These are phyloP conservation scores for Hypsibius dujardini DNA, from an alignment of 1,140 invertebrate species.

Conservation along the genomic window DNA sequence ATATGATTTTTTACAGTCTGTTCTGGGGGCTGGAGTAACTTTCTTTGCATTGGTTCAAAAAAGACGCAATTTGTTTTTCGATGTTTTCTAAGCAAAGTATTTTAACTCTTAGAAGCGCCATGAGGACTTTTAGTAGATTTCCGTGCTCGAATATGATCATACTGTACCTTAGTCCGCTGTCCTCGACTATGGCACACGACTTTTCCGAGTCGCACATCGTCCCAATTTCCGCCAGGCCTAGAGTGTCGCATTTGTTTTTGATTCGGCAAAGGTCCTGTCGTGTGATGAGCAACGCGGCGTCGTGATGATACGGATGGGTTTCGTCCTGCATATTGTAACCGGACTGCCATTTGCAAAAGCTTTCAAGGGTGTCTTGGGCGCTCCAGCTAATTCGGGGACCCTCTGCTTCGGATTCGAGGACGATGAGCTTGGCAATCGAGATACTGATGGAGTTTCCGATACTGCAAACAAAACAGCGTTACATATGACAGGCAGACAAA, in stretches of 20 bases:
- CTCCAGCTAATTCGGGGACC: slow-evolving; percentile 24
- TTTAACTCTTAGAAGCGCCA: no score
- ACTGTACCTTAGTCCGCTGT: slow-evolving; percentile 74
- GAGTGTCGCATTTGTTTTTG: slow-evolving; percentile 51
- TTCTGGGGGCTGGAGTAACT: no score
- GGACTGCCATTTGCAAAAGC: slow-evolving; percentile 53
- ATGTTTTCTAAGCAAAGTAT: no score
- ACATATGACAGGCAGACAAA: slow-evolving; percentile 16
- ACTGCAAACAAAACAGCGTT: slow-evolving; percentile 40
- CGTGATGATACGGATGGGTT: slow-evolving; percentile 41
- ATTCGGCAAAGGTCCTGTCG: slow-evolving; percentile 52
- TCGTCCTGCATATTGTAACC: slow-evolving; percentile 39
- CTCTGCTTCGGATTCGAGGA: slow-evolving; percentile 35
- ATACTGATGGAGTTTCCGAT: slow-evolving; percentile 62
- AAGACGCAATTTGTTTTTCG: no score
- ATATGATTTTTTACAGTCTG: no score
- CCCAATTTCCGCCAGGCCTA: slow-evolving; percentile 64
- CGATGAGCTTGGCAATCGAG: slow-evolving; percentile 48
- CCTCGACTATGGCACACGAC: slow-evolving; percentile 70
- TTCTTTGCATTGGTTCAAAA: no score
- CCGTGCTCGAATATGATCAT: no score
- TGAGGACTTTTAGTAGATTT: no score
- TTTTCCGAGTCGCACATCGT: slow-evolving; percentile 55
- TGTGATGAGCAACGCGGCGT: slow-evolving; percentile 53
- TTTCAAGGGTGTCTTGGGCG: slow-evolving; percentile 46